Evolutionary conservation across 1,140 invertebrate genomes (phyloP).

Genomic region (Centruroides vittatus): DNA sequence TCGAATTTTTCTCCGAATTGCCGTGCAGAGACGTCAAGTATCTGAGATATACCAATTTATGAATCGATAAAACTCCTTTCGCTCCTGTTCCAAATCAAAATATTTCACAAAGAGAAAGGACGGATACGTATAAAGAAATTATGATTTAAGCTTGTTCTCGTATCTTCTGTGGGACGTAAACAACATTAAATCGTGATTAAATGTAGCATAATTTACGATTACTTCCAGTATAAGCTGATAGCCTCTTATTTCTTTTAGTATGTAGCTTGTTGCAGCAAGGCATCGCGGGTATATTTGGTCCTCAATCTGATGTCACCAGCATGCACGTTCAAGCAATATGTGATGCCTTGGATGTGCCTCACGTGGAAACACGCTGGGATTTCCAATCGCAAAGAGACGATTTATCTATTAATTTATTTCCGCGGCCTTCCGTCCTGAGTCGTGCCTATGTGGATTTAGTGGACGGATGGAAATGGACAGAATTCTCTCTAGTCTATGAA

Average conservation of each 20-base stretch:
- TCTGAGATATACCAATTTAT: no score
- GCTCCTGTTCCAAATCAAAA: no score
- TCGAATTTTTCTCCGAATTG: no score
- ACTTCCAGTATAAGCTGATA: no score
- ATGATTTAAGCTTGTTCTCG: no score
- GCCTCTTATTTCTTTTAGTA: constrained; percentile 42
- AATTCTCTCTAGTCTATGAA: constrained; percentile 90
- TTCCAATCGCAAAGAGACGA: constrained; percentile 62
- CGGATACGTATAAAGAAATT: no score
- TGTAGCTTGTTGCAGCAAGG: constrained; percentile 70
- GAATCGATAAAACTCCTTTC: no score
- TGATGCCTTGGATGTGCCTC: constrained; percentile 88
- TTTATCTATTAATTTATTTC: constrained; percentile 84
- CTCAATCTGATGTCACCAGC: constrained; percentile 70
- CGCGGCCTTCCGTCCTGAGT: constrained; percentile 71
- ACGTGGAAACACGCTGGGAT: constrained; percentile 86
- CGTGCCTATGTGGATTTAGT: constrained; percentile 73
- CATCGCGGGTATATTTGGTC: constrained; percentile 87
- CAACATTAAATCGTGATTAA: no score
- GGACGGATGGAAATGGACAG: constrained; percentile 74
- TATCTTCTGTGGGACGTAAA: no score
- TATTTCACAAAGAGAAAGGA: no score
- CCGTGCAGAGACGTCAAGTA: no score
- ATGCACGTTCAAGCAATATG: constrained; percentile 90
- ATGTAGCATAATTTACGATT: no score